These are phyloP conservation scores for Petrocephalus microphthalmus DNA, from an alignment of 2,113 vertebrate species.

Conservation along the genomic window DNA sequence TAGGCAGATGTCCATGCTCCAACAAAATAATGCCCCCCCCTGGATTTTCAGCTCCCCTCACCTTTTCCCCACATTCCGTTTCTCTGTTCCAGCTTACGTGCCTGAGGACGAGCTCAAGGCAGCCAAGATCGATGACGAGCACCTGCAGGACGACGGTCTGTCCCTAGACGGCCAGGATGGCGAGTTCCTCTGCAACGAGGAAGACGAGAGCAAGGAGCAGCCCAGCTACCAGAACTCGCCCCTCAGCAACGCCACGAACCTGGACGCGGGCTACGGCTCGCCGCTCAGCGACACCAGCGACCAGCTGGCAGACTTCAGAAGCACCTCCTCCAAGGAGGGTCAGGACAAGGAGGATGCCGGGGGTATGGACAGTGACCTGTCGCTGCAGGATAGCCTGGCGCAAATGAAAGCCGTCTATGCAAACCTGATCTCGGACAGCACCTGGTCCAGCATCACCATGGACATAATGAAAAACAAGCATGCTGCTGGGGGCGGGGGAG, in stretches of 20 bases:
- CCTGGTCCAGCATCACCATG: constrained; percentile 88
- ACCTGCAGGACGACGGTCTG: constrained; percentile 78
- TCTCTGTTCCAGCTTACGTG: constrained; percentile 78
- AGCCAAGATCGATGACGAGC: constrained; percentile 77
- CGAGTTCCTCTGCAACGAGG: constrained; percentile 81
- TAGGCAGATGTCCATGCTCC: not conserved
- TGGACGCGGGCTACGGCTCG: constrained; percentile 88
- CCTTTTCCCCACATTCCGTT: constrained; percentile 22
- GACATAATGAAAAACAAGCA: constrained; percentile 84
- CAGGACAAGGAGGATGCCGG: constrained; percentile 73
- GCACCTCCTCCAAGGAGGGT: constrained; percentile 71
- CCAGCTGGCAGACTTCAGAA: constrained; percentile 79
- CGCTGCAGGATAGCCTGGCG: constrained; percentile 90
- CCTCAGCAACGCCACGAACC: constrained; percentile 89
- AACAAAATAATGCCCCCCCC: constrained; percentile 10
- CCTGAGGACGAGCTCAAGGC: constrained; percentile 89
- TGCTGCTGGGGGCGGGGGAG: constrained; percentile 11
- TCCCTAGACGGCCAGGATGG: constrained; percentile 80
- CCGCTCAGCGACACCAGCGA: constrained; percentile 93
- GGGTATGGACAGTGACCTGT: constrained; percentile 67
- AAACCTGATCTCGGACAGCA: constrained; percentile 91
- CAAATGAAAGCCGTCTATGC: constrained; percentile 98
- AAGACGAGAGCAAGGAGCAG: constrained; percentile 76
- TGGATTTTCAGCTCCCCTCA: not conserved
- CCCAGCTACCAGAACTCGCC: constrained; percentile 93